A percentile compares a stretch with the other conserved stretches of the same genome.
Evolutionary conservation across 2,113 vertebrate genomes (phyloP).

Genomic region (Struthidea cinerea): DNA sequence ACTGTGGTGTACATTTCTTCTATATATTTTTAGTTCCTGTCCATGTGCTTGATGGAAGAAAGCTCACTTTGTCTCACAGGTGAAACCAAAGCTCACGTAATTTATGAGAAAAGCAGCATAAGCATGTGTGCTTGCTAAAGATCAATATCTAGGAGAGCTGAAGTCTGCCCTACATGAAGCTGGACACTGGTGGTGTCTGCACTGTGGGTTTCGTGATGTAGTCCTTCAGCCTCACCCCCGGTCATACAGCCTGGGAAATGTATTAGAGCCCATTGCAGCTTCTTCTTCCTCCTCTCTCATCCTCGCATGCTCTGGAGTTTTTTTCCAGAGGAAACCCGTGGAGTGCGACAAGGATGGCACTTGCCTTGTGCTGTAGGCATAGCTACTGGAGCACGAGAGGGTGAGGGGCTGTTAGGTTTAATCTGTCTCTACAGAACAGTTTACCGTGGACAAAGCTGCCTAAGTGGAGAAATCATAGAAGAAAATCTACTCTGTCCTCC

Average conservation of each 20-base stretch:
- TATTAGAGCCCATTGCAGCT: not conserved
- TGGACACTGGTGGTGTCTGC: not conserved
- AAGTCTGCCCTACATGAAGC: not conserved
- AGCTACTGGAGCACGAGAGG: fast-evolving
- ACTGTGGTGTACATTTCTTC: not conserved
- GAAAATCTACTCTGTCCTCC: not conserved
- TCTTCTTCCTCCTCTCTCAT: not conserved
- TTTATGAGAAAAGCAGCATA: not conserved
- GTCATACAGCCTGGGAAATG: not conserved
- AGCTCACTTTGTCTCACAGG: not conserved
- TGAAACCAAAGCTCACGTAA: not conserved
- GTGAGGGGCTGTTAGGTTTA: not conserved
- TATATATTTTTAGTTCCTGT: constrained; percentile 2
- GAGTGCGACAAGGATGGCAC: fast-evolving
- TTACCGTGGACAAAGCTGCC: not conserved
- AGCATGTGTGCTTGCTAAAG: not conserved
- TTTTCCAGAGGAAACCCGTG: not conserved
- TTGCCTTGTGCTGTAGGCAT: not conserved
- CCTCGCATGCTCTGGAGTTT: not conserved
- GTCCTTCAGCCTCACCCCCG: fast-evolving
- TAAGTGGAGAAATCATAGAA: not conserved
- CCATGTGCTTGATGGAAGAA: not conserved
- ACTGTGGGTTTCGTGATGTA: not conserved
- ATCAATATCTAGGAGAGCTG: not conserved
- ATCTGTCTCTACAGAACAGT: not conserved